Conservation (phyloP, 2,797 vertebrate genomes). For the Danio tinwini region DNA sequence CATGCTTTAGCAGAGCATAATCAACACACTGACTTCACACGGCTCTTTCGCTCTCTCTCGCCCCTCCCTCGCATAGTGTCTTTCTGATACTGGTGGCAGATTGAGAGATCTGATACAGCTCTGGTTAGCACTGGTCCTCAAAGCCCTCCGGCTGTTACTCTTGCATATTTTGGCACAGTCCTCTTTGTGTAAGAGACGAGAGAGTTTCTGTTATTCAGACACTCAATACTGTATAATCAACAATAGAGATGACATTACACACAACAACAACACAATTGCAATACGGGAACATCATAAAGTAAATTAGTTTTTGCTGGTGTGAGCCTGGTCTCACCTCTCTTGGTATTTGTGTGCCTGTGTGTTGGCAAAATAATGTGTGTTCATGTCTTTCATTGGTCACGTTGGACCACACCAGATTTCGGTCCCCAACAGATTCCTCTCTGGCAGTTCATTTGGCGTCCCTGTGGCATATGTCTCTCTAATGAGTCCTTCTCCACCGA, state of each 20-base stretch:
- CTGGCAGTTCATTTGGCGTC: slow-evolving; percentile 38
- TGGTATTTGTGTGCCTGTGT: slow-evolving; percentile 50
- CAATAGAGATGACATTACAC: slow-evolving; percentile 66
- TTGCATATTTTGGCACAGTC: slow-evolving; percentile 77
- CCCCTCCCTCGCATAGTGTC: slow-evolving; percentile 68
- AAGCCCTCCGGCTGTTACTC: slow-evolving; percentile 68
- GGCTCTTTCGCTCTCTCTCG: slow-evolving; percentile 72
- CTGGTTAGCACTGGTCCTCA: slow-evolving; percentile 34
- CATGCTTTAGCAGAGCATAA: slow-evolving; percentile 82
- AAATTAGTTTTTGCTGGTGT: slow-evolving; percentile 76
- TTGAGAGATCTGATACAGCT: slow-evolving; percentile 48
- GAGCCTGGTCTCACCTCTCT: slow-evolving; percentile 63
- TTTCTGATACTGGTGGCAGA: slow-evolving; percentile 46
- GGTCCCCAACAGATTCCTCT: slow-evolving; percentile 67
- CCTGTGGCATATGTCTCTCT: slow-evolving; percentile 49
- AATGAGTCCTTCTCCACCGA: slow-evolving; percentile 52
- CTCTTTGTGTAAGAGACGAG: slow-evolving; percentile 34
- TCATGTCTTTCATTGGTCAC: slow-evolving; percentile 56
- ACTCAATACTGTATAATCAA: slow-evolving; percentile 61
- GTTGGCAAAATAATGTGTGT: slow-evolving; percentile 31
- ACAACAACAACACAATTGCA: slow-evolving; percentile 68
- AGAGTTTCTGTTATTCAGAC: slow-evolving; percentile 66
- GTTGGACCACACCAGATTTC: slow-evolving; percentile 64
- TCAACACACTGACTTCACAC: slow-evolving; percentile 74
- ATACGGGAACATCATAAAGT: slow-evolving; percentile 63